Percentiles rank a stretch among this genome's conserved stretches.
phyloP scores from a whole-genome alignment of 2,113 vertebrate genomes.

The Cyprinodon variegatus region DNA sequence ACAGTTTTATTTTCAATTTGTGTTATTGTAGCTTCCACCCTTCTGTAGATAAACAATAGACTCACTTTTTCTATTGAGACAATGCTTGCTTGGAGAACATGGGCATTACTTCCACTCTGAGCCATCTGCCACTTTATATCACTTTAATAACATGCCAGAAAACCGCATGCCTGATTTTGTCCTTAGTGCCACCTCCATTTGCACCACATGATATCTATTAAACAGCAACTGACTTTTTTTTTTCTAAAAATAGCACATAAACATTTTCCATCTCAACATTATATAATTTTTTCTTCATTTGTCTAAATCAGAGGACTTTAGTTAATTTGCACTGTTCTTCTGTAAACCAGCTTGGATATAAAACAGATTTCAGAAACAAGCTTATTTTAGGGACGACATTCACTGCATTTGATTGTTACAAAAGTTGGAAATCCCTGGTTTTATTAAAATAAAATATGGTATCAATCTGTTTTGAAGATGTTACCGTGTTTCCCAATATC shows the following conservation, averaged over 20 bases:
- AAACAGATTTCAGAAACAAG: constrained; percentile 50
- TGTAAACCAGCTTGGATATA: constrained; percentile 61
- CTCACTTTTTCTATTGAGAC: constrained; percentile 15
- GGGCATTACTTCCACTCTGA: constrained; percentile 42
- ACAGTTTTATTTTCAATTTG: background rate
- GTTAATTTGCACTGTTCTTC: background rate
- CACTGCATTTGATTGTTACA: constrained; percentile 33
- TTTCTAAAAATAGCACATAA: background rate
- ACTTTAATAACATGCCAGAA: constrained; percentile 48
- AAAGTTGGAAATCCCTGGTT: too few relatives aligned
- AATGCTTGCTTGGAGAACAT: constrained; percentile 35
- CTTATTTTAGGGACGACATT: constrained; percentile 45
- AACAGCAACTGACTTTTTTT: constrained; percentile 5
- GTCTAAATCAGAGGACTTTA: constrained; percentile 18
- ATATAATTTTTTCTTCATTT: constrained; percentile 12
- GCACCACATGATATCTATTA: constrained; percentile 43
- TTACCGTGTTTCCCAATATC: too few relatives aligned
- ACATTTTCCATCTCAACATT: background rate
- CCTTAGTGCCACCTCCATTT: constrained; percentile 35
- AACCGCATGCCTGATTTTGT: constrained; percentile 51
- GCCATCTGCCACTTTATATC: constrained; percentile 64
- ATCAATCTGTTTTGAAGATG: too few relatives aligned
- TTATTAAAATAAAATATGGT: too few relatives aligned
- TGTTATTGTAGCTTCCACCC: background rate
- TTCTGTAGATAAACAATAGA: constrained; percentile 13